phyloP scores from a whole-genome alignment of 2,113 vertebrate species.

The Chaetorhynchus papuensis region DNA sequence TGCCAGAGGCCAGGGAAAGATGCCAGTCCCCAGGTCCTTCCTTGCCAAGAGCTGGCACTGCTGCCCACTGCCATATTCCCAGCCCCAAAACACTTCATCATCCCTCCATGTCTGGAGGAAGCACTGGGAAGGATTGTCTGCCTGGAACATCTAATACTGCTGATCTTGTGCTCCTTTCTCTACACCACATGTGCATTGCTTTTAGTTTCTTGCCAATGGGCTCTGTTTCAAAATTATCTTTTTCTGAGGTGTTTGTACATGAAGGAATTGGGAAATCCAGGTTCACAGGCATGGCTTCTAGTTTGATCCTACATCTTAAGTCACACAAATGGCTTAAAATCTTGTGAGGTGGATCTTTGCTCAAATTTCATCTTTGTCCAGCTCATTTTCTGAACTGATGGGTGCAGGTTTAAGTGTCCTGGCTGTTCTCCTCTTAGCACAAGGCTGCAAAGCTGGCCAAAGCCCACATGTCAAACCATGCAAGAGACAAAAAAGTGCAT shows the following conservation, averaged over 20 bases:
- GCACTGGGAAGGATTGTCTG: background rate
- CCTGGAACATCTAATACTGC: background rate
- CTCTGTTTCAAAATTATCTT: background rate
- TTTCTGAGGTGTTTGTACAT: background rate
- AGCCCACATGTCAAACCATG: background rate
- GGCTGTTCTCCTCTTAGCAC: background rate
- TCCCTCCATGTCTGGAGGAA: accelerated
- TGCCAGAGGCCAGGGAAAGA: background rate
- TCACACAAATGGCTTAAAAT: background rate
- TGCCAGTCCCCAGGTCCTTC: background rate
- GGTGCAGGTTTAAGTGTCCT: background rate
- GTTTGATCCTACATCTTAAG: background rate
- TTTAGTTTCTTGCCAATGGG: background rate
- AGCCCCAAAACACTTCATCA: background rate
- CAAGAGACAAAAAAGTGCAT: background rate
- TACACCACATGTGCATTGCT: background rate
- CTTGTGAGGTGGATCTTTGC: background rate
- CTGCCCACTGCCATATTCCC: background rate
- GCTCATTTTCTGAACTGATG: background rate
- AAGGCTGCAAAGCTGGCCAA: background rate
- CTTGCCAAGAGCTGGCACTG: background rate
- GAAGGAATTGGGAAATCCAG: background rate
- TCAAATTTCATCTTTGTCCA: background rate
- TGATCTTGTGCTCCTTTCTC: background rate
- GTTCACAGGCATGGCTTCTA: background rate